Base-by-base conservation (phyloP, 2,797 vertebrate genomes). In the Urocyon cinereoargenteus region DNA sequence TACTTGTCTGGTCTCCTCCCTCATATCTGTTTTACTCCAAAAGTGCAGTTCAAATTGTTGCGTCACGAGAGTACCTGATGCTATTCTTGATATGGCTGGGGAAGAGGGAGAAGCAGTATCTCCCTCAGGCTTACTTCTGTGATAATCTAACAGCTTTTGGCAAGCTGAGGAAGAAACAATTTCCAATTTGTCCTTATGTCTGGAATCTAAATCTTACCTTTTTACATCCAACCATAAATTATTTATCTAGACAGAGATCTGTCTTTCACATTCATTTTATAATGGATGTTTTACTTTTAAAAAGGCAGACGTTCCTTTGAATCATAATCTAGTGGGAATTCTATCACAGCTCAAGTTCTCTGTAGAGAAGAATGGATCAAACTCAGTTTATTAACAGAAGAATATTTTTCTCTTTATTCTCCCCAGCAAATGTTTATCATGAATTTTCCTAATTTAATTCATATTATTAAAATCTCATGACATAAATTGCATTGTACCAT, bases 231-330 rank as follows among this genome's bases (percentile, higher is more conserved):
- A 61, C n/a, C 28, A 81, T 85, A 96, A 95, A 83, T 96, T 89
- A 96, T 84, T 96, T 85, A 83, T 73, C 49, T 72, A 93, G 70
- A 91, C 34, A 62, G 11, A 53, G 75, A 96, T 97, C 68, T 78
- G 61, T 92, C 73, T 95, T 57, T 78, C 36, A 89, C 51, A 95
- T 95, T 92, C 81, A 94, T 94, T 96, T 93, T 90, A 91, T 85
- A 49, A 91, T 90, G 70, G 93, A 89, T 95, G 24, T 53, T 94
- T 91, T 94, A 91, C 49, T 91, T 96, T 28, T 24, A 2, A 34
- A 53, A 83, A 78, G 57, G 73, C 59, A 86, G 16, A 87, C 5
- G 1, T 77, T 87, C 79, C 59, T 95, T 78, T 83, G 57, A 91
- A 77, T 95, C 94, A 89, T 89, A 94, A 90, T 90, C 36, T 85